Evolutionary conservation across 2,888 invertebrate species (phyloP), one percentile per base, ranked within the genome.

Genomic region (Pyrrhia umbra): DNA sequence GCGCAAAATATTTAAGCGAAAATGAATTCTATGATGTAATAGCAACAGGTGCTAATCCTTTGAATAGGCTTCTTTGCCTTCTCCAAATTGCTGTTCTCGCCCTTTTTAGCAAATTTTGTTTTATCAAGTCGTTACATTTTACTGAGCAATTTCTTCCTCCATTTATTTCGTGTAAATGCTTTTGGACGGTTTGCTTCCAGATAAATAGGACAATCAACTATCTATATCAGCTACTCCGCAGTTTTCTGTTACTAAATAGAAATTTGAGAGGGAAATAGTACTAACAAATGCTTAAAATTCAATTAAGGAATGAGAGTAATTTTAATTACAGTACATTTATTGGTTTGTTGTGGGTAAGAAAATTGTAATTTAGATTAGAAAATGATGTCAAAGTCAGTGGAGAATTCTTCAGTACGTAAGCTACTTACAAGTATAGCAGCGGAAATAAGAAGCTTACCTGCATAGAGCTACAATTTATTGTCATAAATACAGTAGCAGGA

Each of bases 41-140:
- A 63, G 43, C 76, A 76, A 76, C 72, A 79, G 69, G 65, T 77
- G 60, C 2, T 79, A 65, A 69, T 75, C 71, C 71, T 64, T 61
- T 68, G 46, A 42, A 68, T 43, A 50, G 21, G 20, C 40, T 49
- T 60, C 54, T 37, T 37, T 50, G 6, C 21, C 40, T 61, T 56
- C 40, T 49, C 46, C n/a, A 68, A 71, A 56, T 50, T 37, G 46
- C 45, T 60, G 42, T 54, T 55, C 47, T 58, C 27, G 54, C 42
- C 43, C 47, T 57, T 64, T 68, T 64, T 40, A n/a, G 42, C 23
- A 65, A 64, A 62, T 68, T 68, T 58, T 55, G 58, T 47, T 60
- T 71, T 75, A 76, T 71, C 75, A 68, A 68, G 57, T 34, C 49
- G 76, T 75, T 45, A 60, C 56, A 46, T 71, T 77, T 65, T 78